These are phyloP conservation scores for Heliconius ethilla DNA, from an alignment of 2,888 invertebrate species.

Conservation along the genomic window DNA sequence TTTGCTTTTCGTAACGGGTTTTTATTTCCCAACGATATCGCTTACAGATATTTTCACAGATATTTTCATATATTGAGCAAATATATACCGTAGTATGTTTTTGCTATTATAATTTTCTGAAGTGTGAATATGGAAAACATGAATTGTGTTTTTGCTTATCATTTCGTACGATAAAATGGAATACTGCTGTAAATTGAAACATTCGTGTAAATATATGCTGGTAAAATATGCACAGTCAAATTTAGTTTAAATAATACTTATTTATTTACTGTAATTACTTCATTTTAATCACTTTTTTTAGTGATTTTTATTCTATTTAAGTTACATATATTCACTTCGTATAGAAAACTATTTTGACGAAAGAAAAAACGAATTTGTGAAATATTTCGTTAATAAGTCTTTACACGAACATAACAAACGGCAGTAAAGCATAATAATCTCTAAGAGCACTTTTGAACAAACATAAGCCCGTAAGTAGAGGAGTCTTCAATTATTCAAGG, in stretches of 20 bases:
- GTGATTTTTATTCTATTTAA: too few species aligned
- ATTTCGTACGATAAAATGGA: conserved; percentile 16
- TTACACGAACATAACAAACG: conserved; percentile 5
- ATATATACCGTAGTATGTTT: conserved; percentile 4
- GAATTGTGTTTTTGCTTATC: conserved; percentile 24
- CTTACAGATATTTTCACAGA: not conserved
- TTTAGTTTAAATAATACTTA: too few species aligned
- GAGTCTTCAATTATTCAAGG: conserved; percentile 56
- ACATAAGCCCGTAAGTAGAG: conserved; percentile 35
- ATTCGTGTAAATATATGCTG: not conserved
- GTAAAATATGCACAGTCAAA: not conserved
- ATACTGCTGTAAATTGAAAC: conserved; percentile 16
- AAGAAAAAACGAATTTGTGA: too few species aligned
- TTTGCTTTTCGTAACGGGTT: not conserved
- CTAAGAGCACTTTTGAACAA: conserved; percentile 28
- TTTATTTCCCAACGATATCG: conserved; percentile 16
- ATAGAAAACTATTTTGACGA: too few species aligned
- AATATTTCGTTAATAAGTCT: not conserved
- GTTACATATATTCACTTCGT: too few species aligned
- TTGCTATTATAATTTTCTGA: conserved; percentile 16
- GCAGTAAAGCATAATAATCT: conserved; percentile 14
- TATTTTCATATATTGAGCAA: not conserved
- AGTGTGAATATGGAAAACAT: conserved; percentile 22
- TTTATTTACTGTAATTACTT: too few species aligned
- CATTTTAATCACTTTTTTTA: too few species aligned